phyloP scores from a whole-genome alignment of 2,113 vertebrate species.

The Paramisgurnus dabryanus region DNA sequence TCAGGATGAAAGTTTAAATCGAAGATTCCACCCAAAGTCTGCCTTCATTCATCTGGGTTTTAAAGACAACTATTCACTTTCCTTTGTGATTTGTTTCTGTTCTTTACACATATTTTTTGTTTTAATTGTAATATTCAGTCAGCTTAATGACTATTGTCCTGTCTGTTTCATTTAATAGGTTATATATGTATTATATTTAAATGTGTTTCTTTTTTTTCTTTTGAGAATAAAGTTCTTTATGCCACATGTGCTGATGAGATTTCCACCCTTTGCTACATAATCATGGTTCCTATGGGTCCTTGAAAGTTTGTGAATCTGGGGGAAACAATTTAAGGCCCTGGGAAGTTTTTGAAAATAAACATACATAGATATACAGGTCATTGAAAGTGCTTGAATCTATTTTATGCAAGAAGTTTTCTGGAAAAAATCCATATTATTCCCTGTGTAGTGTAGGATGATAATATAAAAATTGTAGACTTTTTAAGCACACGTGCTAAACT shows the following conservation, averaged over 20 bases:
- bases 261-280: background rate
- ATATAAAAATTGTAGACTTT: too few species aligned
- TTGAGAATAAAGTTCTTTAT: conserved; percentile 7
- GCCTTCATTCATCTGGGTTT: background rate
- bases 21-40: background rate
- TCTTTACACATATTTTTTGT: background rate
- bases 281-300: too few species aligned
- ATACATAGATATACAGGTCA: too few species aligned
- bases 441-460: too few species aligned
- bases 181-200: conserved; percentile 15
- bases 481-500: too few species aligned
- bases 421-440: too few species aligned
- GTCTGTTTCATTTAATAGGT: background rate
- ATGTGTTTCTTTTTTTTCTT: conserved; percentile 25
- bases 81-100: background rate
- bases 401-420: too few species aligned
- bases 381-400: too few species aligned
- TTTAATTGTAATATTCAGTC: background rate
- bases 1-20: conserved; percentile 50
- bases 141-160: conserved; percentile 14
- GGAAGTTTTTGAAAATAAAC: too few species aligned
- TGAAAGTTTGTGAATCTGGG: too few species aligned
- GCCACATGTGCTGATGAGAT: background rate
- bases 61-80: background rate
- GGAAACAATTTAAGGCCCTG: too few species aligned